Evolutionary conservation across 2,888 invertebrate species (phyloP), one percentile per base, ranked within the genome.

Genomic region (Chouioia cunea): DNA sequence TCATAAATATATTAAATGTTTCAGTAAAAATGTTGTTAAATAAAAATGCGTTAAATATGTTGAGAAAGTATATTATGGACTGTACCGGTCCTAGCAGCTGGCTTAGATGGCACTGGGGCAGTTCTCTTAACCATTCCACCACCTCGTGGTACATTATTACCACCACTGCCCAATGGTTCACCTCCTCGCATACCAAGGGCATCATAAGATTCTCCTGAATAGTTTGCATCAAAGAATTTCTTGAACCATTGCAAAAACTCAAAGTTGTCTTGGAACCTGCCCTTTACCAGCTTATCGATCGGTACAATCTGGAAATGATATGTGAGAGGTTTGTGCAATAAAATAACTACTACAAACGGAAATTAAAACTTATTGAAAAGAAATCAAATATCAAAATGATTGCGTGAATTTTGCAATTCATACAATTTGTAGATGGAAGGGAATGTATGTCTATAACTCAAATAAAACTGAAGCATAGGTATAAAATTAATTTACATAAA

Each of bases 171-270:
- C 92, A 96, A 92, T 66, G 91, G 89, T 84, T 94, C 93, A 80
- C 96, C 95, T 82, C 93, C 94, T 79, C 98, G 91, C 83, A 93
- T 93, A 76, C 90, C 91, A 82, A 95, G 87, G 70, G 99, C 93
- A 88, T 97, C 96, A 87, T 99, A 99, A 58, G 79, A 78, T 77
- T 96, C 96, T 85, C 97, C 97, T 87, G 94, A 93, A 89, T 97
- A 97, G 90, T 99, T 99, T 82, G 97, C 97, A 88, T 99, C 98
- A 89, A 97, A 99, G 89, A 99, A 98, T 88, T 97, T 97, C 91
- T 99, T 98, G 91, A 99, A 99, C 98, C 98, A 99, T 90, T 99
- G 98, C 82, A 99, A 93, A 89, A 98, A 98, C 88, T 99, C 98
- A 91, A 99, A 99, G 90, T 99, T 99, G 90, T 99, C 98, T 91